Conservation (phyloP, 1,140 invertebrate species). For the Orchestia grillus region DNA sequence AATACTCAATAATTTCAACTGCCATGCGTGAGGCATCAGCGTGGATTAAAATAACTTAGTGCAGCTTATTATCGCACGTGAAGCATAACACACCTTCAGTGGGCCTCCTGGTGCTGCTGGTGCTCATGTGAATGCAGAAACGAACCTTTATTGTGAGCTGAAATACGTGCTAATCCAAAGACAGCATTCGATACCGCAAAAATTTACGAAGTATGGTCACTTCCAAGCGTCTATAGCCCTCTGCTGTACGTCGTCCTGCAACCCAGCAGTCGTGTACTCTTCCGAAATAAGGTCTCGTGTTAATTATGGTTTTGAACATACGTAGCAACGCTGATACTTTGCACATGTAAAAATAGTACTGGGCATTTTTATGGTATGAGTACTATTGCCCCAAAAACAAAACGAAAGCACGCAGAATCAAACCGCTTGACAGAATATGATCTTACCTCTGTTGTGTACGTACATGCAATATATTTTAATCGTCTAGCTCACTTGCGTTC, state of each 20-base stretch:
- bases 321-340: too few relatives aligned
- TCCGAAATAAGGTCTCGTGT: too few relatives aligned
- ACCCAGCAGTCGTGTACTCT: neutral
- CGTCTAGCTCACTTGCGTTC: too few relatives aligned
- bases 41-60: neutral
- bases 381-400: too few relatives aligned
- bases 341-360: too few relatives aligned
- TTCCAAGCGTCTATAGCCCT: neutral
- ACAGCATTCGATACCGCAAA: neutral
- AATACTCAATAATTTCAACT: slow-evolving; percentile 10
- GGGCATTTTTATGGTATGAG: too few relatives aligned
- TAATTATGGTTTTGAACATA: too few relatives aligned
- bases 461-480: too few relatives aligned
- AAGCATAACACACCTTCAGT: neutral
- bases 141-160: neutral
- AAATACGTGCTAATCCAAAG: neutral
- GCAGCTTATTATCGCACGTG: neutral
- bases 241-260: neutral
- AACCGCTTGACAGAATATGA: too few relatives aligned
- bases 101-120: neutral
- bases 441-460: too few relatives aligned
- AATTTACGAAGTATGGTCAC: neutral
- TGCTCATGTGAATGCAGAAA: neutral
- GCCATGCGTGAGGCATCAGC: neutral
- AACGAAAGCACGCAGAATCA: too few relatives aligned